Evolutionary conservation across 2,113 vertebrate genomes (phyloP).

Genomic region (Carollia perspicillata): DNA sequence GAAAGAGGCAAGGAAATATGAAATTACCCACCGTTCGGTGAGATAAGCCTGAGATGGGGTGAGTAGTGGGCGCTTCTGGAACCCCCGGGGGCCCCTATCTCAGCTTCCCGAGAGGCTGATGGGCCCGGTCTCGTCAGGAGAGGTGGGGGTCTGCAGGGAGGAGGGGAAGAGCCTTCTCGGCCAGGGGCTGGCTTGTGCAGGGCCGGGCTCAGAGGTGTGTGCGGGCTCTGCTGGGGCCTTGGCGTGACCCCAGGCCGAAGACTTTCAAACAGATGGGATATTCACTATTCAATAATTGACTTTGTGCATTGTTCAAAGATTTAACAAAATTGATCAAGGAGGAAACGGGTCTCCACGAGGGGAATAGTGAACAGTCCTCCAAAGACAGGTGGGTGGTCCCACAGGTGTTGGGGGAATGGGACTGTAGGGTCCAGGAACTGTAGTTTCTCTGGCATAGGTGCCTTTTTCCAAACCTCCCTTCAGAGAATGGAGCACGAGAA

Average conservation of each 20-base stretch:
- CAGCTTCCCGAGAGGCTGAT: background rate
- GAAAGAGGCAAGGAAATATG: background rate
- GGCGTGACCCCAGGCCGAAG: background rate
- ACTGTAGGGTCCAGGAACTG: background rate
- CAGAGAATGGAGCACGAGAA: background rate
- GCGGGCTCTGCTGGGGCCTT: background rate
- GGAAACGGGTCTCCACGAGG: background rate
- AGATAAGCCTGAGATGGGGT: background rate
- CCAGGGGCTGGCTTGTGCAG: background rate
- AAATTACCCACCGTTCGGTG: fast-evolving
- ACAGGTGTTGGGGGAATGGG: fast-evolving
- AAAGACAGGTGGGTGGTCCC: no score
- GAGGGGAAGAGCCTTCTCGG: background rate
- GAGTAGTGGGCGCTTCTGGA: background rate
- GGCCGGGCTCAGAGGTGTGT: fast-evolving
- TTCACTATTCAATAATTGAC: background rate
- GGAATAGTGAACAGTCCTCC: background rate
- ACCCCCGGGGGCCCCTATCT: background rate
- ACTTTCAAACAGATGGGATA: background rate
- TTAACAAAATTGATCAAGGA: background rate
- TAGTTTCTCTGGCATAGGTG: fast-evolving
- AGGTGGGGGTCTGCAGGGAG: background rate
- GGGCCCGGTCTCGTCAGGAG: background rate
- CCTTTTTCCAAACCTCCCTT: background rate
- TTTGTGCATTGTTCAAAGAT: background rate